Base-by-base conservation (phyloP, 2,888 invertebrate genomes). In the Achlya flavicornis region DNA sequence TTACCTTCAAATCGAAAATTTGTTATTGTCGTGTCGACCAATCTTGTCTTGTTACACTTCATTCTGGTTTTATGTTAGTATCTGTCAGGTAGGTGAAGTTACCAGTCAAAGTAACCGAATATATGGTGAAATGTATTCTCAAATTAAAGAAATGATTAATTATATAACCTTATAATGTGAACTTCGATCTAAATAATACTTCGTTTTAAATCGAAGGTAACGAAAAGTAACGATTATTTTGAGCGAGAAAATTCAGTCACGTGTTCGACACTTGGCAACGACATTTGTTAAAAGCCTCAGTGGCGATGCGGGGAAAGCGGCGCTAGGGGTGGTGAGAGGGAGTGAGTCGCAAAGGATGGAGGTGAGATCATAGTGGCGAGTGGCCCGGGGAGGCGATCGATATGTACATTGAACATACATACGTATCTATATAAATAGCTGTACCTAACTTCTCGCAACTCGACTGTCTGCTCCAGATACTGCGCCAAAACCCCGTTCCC, bases 281-380 rank as follows among this genome's bases (percentile, higher is more conserved):
- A 78, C 80, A 84, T 87, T 89, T 80, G 85, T 86, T 87, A 84
- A 84, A 89, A 81, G 89, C 85, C 86, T 87, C 83, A 81, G 82
- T 87, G 86, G 89, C 85, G 84, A 85, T 86, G 86, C 86, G 88
- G 87, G 86, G 77, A 69, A 77, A 71, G 76, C 80, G 81, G 83
- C 75, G 79, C 78, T 73, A 75, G 78, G 85, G 78, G 71, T 77
- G 72, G 71, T 71, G 73, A 84, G 78, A 72, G 83, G 72, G 70
- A 75, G 83, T 84, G 85, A 84, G 87, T 84, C 87, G 89, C 89
- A 88, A 89, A 88, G 91, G 91, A 91, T 91, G 92, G 93, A 92
- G 93, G 93, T 93, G 93, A 92, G 92, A 92, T 93, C 92, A 93
- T 92, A 93, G 93, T 93, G 93, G 92, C 92, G 92, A 92, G 93